These are phyloP conservation scores for Fragum fragum DNA, from an alignment of 2,888 invertebrate species.

Conservation along the genomic window DNA sequence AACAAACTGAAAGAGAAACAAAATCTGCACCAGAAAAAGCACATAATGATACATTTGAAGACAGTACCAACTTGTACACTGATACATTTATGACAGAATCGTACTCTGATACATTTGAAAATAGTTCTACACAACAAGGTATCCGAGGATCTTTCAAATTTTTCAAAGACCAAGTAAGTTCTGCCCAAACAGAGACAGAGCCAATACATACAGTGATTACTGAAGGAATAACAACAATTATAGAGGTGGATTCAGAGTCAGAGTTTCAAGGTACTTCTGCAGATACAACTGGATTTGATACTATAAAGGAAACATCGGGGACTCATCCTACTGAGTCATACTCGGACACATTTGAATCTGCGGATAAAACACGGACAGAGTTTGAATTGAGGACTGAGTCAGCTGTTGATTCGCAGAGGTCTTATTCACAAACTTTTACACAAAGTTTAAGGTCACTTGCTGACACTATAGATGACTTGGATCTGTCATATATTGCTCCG, in stretches of 20 bases:
- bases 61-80: constrained; percentile 50
- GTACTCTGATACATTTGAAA: constrained; percentile 56
- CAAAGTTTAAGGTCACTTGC: constrained; percentile 19
- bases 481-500: constrained; percentile 50
- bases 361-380: constrained; percentile 42
- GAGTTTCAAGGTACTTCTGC: constrained; percentile 18
- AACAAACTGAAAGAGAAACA: constrained; percentile 17
- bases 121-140: constrained; percentile 7
- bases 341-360: constrained; percentile 63
- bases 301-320: constrained; percentile 38
- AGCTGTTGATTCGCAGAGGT: constrained; percentile 21
- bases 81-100: constrained; percentile 59
- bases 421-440: constrained; percentile 27
- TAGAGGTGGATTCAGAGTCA: constrained; percentile 50
- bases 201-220: constrained; percentile 33
- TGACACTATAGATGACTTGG: constrained; percentile 27
- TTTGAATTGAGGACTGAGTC: constrained; percentile 29
- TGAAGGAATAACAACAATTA: constrained; percentile 49
- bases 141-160: constrained; percentile 11
- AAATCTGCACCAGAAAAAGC: constrained; percentile 49
- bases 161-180: constrained; percentile 30
- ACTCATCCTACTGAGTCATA: constrained; percentile 57
- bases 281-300: constrained; percentile 32
- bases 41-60: constrained; percentile 55
- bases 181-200: constrained; percentile 40